Evolutionary conservation across 2,113 vertebrate species (phyloP).

Genomic region (Tringa solitaria): DNA sequence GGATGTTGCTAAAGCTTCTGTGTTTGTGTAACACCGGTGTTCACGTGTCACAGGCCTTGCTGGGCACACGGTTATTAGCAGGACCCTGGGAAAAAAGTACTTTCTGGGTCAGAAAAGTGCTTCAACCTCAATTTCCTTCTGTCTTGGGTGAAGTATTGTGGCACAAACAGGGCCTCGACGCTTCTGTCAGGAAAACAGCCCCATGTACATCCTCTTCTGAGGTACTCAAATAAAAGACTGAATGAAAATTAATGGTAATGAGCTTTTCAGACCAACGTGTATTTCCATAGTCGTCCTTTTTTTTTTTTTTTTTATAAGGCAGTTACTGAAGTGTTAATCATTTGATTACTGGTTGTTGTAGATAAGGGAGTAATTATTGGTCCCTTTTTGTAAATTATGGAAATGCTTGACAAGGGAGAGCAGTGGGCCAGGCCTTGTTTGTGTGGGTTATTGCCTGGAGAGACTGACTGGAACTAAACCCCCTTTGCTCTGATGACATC

Average conservation of each 20-base stretch:
- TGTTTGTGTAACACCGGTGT: neutral
- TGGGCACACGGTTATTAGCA: neutral
- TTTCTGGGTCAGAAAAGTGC: neutral
- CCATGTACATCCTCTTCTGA: neutral
- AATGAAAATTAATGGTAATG: neutral
- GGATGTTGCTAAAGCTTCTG: neutral
- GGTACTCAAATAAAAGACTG: neutral
- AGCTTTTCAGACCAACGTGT: neutral
- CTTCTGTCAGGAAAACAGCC: neutral
- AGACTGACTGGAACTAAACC: neutral
- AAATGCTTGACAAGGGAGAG: neutral
- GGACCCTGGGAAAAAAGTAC: neutral
- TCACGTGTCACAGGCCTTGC: neutral
- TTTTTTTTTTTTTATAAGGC: slow-evolving; percentile 3
- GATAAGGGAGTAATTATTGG: slow-evolving; percentile 21
- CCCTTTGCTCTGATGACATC: neutral
- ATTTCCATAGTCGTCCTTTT: neutral
- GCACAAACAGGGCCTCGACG: neutral
- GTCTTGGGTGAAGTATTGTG: neutral
- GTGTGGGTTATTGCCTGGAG: neutral
- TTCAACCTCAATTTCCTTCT: neutral
- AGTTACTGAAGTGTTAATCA: slow-evolving; percentile 41
- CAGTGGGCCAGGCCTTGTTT: neutral
- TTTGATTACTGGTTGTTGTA: slow-evolving; percentile 20
- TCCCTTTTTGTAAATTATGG: neutral